A percentile compares a stretch with the other conserved stretches of the same genome.
Conservation (phyloP, 2,888 invertebrate species). For the Acanthosepion pharaonis region DNA sequence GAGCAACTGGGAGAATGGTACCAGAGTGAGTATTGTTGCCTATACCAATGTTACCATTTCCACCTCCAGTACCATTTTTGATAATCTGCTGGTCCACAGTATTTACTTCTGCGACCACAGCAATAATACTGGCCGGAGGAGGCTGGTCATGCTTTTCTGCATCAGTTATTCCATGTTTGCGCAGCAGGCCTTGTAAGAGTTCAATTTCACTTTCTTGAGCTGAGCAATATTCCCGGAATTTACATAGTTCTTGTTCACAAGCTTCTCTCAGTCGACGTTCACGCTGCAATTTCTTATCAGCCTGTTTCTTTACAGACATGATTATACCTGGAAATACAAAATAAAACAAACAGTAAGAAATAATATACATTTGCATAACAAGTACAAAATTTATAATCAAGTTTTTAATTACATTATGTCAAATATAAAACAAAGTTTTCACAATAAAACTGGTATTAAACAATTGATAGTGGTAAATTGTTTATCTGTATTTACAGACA, state of each 20-base stretch:
- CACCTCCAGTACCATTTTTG: not conserved
- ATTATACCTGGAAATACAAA: conserved; percentile 64
- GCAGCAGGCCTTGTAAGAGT: conserved; percentile 68
- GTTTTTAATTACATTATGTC: no score
- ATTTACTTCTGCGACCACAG: conserved; percentile 71
- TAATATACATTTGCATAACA: no score
- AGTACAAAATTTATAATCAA: no score
- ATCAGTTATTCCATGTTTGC: conserved; percentile 70
- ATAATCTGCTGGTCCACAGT: conserved; percentile 50
- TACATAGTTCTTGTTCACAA: conserved; percentile 73
- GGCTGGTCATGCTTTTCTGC: conserved; percentile 61
- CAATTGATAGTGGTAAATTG: no score
- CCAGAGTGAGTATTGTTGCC: not conserved
- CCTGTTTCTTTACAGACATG: conserved; percentile 72
- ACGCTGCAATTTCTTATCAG: conserved; percentile 71
- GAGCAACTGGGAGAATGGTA: not conserved
- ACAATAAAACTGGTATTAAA: no score
- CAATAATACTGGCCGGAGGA: conserved; percentile 62
- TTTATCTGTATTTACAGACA: no score
- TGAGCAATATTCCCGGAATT: conserved; percentile 73
- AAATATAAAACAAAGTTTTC: no score
- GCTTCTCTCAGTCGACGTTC: conserved; percentile 70
- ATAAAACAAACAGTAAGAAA: not conserved
- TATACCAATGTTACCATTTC: not conserved
- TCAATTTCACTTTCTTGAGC: conserved; percentile 74